phyloP scores from a whole-genome alignment of 2,888 invertebrate genomes.

The Mimumesa dahlbomi region DNA sequence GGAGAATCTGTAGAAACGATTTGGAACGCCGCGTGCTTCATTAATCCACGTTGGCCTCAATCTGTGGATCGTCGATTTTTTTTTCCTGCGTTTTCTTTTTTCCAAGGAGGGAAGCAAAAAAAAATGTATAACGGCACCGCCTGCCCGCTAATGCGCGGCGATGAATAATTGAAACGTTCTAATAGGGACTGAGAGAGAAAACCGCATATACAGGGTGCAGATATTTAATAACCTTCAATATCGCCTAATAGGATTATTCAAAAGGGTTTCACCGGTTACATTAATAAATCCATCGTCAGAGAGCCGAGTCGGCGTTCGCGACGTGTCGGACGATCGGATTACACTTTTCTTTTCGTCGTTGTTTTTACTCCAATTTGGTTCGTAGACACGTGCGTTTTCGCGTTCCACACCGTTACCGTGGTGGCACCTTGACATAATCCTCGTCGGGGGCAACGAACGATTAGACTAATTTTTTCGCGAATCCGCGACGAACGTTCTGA shows the following conservation, averaged over 20 bases:
- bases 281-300: constrained; percentile 73
- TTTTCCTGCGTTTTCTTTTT: neutral
- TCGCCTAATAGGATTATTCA: constrained; percentile 76
- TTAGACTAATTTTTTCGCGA: no score
- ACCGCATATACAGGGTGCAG: constrained; percentile 34
- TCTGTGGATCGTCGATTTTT: constrained; percentile 48
- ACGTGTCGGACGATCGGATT: constrained; percentile 53
- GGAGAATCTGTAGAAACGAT: constrained; percentile 61
- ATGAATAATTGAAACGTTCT: constrained; percentile 61
- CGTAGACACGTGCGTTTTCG: no score
- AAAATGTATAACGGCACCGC: neutral
- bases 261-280: constrained; percentile 76
- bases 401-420: no score
- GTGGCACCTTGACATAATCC: no score
- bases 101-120: neutral
- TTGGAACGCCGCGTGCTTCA: constrained; percentile 56
- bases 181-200: constrained; percentile 14
- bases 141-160: constrained; percentile 22
- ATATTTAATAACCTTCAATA: constrained; percentile 78
- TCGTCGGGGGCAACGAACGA: no score
- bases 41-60: constrained; percentile 59
- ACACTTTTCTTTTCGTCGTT: constrained; percentile 39
- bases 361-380: no score
- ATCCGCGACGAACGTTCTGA: no score
- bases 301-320: constrained; percentile 47